A percentile compares a stretch with the other conserved stretches of the same genome.
These are phyloP conservation scores for Melanotaenia trifasciata DNA, from an alignment of 2,797 vertebrate genomes.

Conservation along the genomic window DNA sequence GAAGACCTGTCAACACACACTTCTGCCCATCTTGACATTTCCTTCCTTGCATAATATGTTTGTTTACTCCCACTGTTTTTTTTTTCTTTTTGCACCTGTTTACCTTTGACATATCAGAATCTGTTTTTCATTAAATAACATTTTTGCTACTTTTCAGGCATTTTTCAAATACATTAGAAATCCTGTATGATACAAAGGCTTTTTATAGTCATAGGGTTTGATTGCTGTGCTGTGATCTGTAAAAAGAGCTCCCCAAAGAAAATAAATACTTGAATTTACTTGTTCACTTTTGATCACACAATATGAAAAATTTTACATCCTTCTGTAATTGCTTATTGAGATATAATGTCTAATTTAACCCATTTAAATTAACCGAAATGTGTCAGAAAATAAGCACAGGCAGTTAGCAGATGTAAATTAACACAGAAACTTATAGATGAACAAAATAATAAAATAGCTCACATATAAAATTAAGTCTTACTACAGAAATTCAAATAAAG, in stretches of 20 bases:
- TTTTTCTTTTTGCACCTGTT: conserved; percentile 25
- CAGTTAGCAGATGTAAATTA: not conserved
- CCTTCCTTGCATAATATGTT: conserved; percentile 35
- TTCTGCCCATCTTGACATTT: conserved; percentile 49
- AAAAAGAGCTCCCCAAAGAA: not conserved
- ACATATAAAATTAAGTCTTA: conserved; percentile 8
- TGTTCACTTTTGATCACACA: conserved; percentile 1
- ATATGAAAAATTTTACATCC: not conserved
- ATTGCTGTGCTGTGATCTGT: no score
- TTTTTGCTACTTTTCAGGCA: conserved; percentile 16
- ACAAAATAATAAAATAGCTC: conserved; percentile 7
- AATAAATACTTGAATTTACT: not conserved
- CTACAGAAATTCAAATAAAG: not conserved
- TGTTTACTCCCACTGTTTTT: conserved; percentile 27
- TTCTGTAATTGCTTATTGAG: not conserved
- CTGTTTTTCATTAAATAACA: conserved; percentile 20
- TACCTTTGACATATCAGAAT: not conserved
- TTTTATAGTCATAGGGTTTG: not conserved
- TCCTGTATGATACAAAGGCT: not conserved
- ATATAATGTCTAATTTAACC: not conserved
- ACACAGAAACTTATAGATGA: not conserved
- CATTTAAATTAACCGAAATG: not conserved
- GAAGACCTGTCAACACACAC: conserved; percentile 51
- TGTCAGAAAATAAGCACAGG: not conserved
- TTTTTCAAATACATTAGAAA: conserved; percentile 8